A percentile compares a stretch with the other conserved stretches of the same genome.
Conservation (phyloP, 2,888 invertebrate genomes). For the Ametastegia equiseti region DNA sequence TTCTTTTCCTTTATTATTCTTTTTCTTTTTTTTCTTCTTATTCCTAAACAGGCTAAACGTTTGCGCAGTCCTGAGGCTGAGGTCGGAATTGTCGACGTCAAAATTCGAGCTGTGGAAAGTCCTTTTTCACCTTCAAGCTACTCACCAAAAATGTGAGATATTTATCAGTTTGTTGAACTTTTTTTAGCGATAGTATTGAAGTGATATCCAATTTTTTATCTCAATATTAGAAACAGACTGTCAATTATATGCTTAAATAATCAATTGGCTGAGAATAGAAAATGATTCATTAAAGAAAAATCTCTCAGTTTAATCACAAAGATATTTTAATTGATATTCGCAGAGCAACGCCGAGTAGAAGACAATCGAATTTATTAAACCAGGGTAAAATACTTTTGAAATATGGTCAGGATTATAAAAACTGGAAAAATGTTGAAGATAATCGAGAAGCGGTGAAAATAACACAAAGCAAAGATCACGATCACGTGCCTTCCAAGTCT, state of each 20-base stretch:
- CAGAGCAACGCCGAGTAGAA: conserved; percentile 18
- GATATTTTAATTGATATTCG: background rate
- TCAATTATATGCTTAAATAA: background rate
- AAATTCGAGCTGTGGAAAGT: conserved; percentile 57
- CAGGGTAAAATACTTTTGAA: conserved; percentile 61
- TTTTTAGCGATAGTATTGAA: background rate
- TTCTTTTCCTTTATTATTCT: background rate
- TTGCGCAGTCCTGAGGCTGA: conserved; percentile 61
- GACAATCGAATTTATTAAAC: background rate
- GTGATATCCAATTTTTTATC: no score
- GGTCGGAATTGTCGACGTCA: conserved; percentile 51
- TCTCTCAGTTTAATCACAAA: background rate
- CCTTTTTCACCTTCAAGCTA: conserved; percentile 55
- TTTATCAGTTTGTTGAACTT: background rate
- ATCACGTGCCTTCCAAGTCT: conserved; percentile 62
- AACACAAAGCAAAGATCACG: conserved; percentile 55
- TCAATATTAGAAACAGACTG: no score
- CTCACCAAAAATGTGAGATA: conserved; percentile 53
- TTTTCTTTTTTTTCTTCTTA: conserved; percentile 47
- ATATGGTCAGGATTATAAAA: conserved; percentile 59
- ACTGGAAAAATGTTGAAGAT: conserved; percentile 61
- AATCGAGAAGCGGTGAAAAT: conserved; percentile 53
- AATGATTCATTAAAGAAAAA: background rate
- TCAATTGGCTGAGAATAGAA: background rate
- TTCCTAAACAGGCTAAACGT: conserved; percentile 63